phyloP scores from a whole-genome alignment of 2,113 vertebrate species.

The Epinephelus cyanopodus region DNA sequence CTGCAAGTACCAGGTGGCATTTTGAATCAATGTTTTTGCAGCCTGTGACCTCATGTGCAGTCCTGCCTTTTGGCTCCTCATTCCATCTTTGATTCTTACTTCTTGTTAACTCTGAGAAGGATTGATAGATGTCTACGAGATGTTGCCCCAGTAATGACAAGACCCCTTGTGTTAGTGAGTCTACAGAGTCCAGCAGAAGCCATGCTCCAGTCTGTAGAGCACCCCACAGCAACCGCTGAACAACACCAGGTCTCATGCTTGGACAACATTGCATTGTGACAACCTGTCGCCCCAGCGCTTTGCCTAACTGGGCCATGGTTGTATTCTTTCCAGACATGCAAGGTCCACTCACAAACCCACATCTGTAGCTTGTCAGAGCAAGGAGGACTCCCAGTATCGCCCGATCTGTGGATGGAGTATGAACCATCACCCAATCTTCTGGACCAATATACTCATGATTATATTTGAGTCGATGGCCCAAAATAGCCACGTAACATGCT shows the following conservation, averaged over 20 bases:
- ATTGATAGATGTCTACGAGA: conserved; percentile 80
- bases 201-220: conserved; percentile 87
- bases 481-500: conserved; percentile 83
- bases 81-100: conserved; percentile 5
- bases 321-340: conserved; percentile 82
- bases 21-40: conserved; percentile 31
- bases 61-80: conserved; percentile 10
- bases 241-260: conserved; percentile 54
- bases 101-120: conserved; percentile 68
- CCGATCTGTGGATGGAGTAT: conserved; percentile 83
- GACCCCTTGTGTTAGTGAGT: conserved; percentile 77
- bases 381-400: conserved; percentile 85
- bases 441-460: conserved; percentile 89
- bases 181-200: conserved; percentile 84
- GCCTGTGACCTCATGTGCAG: neutral
- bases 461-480: conserved; percentile 83
- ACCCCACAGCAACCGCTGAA: conserved; percentile 85
- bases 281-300: conserved; percentile 85
- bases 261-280: conserved; percentile 81
- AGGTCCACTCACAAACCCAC: conserved; percentile 84
- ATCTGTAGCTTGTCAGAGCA: conserved; percentile 85
- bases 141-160: conserved; percentile 85
- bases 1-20: conserved; percentile 75
- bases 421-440: conserved; percentile 76
- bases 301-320: conserved; percentile 80